Percentiles rank a stretch among this genome's conserved stretches.
Conservation (phyloP, 1,140 invertebrate species). For the Steinernema feltiae region DNA sequence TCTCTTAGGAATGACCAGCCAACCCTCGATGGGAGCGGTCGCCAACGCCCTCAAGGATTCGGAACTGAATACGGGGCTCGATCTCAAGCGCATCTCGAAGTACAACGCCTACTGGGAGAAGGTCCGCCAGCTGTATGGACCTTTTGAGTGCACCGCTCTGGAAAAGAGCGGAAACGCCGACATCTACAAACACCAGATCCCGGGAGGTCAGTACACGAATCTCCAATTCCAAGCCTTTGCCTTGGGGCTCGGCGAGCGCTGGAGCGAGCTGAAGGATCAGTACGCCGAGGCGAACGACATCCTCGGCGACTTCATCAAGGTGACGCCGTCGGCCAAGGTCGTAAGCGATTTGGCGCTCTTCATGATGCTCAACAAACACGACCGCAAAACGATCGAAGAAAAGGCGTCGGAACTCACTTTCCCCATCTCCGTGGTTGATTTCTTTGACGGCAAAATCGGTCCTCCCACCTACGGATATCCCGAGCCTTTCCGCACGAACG, state of each 20-base stretch:
- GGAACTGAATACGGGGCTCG: slow-evolving; percentile 66
- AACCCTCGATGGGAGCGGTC: slow-evolving; percentile 94
- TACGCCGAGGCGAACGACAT: slow-evolving; percentile 90
- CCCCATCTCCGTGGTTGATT: slow-evolving; percentile 93
- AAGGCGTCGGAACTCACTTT: slow-evolving; percentile 90
- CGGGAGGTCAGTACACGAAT: slow-evolving; percentile 98
- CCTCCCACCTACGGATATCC: slow-evolving; percentile 91
- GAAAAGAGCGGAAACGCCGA: slow-evolving; percentile 99
- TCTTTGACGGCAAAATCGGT: slow-evolving; percentile 87
- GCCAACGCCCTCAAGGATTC: slow-evolving; percentile 75
- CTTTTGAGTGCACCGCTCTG: slow-evolving; percentile 93
- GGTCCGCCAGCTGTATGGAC: slow-evolving; percentile 86
- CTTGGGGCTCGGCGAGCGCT: slow-evolving; percentile 88
- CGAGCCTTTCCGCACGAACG: slow-evolving; percentile 77
- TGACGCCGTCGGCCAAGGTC: slow-evolving; percentile 96
- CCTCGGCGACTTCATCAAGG: slow-evolving; percentile 92
- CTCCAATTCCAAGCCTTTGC: slow-evolving; percentile 94
- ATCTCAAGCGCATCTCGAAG: slow-evolving; percentile 75
- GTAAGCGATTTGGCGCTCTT: slow-evolving; percentile 98
- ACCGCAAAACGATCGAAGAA: slow-evolving; percentile 66
- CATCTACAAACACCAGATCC: slow-evolving; percentile 93
- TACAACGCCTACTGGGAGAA: slow-evolving; percentile 99
- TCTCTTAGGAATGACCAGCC: slow-evolving; percentile 91
- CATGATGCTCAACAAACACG: slow-evolving; percentile 96
- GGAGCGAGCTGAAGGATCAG: slow-evolving; percentile 85